These are phyloP conservation scores for Chaetops frenatus DNA, from an alignment of 2,113 vertebrate genomes.

Conservation along the genomic window DNA sequence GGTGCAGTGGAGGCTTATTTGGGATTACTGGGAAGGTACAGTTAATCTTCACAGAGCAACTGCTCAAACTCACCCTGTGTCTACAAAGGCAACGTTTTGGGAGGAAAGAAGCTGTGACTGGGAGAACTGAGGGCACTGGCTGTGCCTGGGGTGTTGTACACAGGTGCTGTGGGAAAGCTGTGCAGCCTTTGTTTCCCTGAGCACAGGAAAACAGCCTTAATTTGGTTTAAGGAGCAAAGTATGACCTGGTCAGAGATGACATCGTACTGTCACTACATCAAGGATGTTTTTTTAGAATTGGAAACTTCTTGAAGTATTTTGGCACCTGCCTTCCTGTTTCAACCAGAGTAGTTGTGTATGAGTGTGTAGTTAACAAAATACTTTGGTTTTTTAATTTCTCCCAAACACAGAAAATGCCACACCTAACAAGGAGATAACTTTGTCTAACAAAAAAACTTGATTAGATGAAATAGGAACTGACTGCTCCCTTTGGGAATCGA, in stretches of 20 bases:
- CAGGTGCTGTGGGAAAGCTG: neutral
- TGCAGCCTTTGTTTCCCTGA: neutral
- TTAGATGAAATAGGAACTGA: neutral
- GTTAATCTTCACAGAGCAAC: neutral
- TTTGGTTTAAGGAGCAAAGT: neutral
- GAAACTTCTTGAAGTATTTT: neutral
- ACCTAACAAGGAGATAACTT: neutral
- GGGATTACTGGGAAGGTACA: neutral
- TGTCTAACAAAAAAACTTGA: rapidly evolving
- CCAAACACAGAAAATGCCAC: neutral
- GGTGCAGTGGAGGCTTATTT: neutral
- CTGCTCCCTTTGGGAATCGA: neutral
- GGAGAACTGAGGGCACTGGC: neutral
- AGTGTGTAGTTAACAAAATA: neutral
- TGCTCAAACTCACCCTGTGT: neutral
- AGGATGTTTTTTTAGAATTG: neutral
- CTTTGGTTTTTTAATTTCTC: neutral
- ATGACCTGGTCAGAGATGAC: neutral
- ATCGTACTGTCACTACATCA: neutral
- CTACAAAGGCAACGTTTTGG: neutral
- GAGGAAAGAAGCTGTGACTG: neutral
- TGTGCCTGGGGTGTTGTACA: neutral
- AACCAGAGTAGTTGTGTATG: neutral
- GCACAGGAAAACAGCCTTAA: neutral
- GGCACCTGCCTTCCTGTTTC: neutral